phyloP scores from a whole-genome alignment of 1,140 invertebrate genomes.

The Drosophila truncata region DNA sequence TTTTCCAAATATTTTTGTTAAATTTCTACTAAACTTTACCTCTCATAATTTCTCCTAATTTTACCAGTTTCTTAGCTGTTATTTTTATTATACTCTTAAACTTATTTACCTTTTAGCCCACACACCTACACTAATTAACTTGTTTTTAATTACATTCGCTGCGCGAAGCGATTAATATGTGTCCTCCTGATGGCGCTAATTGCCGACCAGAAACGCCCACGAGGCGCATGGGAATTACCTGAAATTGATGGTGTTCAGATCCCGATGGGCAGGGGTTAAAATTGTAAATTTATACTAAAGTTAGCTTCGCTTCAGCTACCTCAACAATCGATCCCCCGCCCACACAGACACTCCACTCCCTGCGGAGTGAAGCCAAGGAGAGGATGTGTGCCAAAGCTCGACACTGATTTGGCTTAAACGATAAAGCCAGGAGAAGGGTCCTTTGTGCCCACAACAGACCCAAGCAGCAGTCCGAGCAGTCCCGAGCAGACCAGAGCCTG shows the following conservation, averaged over 20 bases:
- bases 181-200: slow-evolving; percentile 48
- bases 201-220: slow-evolving; percentile 30
- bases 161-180: slow-evolving; percentile 28
- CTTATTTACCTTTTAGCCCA: not conserved
- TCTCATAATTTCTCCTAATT: too few relatives aligned
- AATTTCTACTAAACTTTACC: too few relatives aligned
- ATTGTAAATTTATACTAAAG: slow-evolving; percentile 44
- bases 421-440: slow-evolving; percentile 70
- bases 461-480: slow-evolving; percentile 4
- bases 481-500: not conserved
- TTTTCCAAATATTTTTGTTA: too few relatives aligned
- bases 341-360: slow-evolving; percentile 9
- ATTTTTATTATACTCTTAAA: not conserved
- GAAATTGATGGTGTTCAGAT: slow-evolving; percentile 61
- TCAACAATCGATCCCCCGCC: slow-evolving; percentile 39
- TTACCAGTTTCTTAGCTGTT: not conserved
- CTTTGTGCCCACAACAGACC: slow-evolving; percentile 56
- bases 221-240: slow-evolving; percentile 30
- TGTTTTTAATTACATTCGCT: slow-evolving; percentile 63
- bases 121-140: slow-evolving; percentile 49
- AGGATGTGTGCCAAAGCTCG: slow-evolving; percentile 60
- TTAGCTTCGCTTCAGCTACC: slow-evolving; percentile 20
- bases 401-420: slow-evolving; percentile 80
- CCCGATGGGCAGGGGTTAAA: slow-evolving; percentile 25
- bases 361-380: slow-evolving; percentile 6